Percentiles rank a stretch among this genome's conserved stretches.
Conservation (phyloP, 2,888 invertebrate species). For the Acleris cristana region DNA sequence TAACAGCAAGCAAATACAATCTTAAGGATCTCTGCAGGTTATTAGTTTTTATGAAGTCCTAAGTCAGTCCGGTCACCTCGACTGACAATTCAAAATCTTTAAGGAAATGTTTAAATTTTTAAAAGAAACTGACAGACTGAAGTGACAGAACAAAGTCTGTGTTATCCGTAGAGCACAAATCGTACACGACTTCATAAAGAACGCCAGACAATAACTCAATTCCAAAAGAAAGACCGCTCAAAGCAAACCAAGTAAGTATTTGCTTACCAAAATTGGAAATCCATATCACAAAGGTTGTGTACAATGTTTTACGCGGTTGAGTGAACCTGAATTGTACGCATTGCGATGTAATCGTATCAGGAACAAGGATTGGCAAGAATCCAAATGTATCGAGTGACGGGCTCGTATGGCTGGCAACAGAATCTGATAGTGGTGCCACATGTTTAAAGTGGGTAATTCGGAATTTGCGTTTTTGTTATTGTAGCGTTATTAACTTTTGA, state of each 20-base stretch:
- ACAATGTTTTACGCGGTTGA: constrained; percentile 2
- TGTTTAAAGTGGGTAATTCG: neutral
- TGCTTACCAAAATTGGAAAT: constrained; percentile 6
- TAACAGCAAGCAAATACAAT: no score
- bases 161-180: no score
- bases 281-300: constrained; percentile 4
- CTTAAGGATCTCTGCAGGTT: no score
- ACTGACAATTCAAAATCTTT: no score
- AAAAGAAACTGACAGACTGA: no score
- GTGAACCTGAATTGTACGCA: constrained; percentile 11
- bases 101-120: no score
- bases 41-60: no score
- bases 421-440: constrained; percentile 10
- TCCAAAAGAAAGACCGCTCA: constrained; percentile 5
- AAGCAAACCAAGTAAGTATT: neutral
- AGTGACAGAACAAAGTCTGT: no score
- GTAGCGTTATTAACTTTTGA: constrained; percentile 1
- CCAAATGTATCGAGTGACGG: constrained; percentile 3
- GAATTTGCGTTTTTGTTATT: neutral
- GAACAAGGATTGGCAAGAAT: constrained; percentile 4
- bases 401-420: constrained; percentile 1
- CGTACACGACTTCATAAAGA: no score
- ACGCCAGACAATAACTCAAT: no score
- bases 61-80: no score
- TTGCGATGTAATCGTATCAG: constrained; percentile 11